Evolutionary conservation across 2,888 invertebrate genomes (phyloP).

Genomic region (Homarus gammarus): DNA sequence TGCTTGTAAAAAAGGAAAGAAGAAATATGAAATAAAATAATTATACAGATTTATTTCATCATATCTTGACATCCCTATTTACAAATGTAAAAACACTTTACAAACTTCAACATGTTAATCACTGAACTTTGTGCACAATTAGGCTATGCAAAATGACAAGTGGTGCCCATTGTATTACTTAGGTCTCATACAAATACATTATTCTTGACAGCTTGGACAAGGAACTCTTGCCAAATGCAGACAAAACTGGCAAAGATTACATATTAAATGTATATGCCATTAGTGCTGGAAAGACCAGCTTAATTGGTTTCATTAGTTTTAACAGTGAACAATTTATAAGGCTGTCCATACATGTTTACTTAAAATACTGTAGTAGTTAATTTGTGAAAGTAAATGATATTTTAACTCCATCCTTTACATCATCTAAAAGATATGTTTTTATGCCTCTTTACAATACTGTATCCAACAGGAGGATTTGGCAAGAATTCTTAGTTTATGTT

Average conservation of each 20-base stretch:
- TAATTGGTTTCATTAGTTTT: not conserved
- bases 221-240: constrained; percentile 6
- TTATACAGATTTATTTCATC: constrained; percentile 67
- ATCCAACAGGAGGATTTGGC: not conserved
- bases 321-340: not conserved
- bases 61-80: constrained; percentile 73
- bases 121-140: constrained; percentile 73
- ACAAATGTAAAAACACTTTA: constrained; percentile 76
- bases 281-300: not conserved
- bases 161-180: constrained; percentile 45
- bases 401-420: not conserved
- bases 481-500: constrained; percentile 12
- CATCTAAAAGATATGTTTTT: not conserved
- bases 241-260: not conserved
- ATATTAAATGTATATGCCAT: not conserved
- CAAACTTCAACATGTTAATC: constrained; percentile 74
- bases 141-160: constrained; percentile 58
- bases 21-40: constrained; percentile 59
- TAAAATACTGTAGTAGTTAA: not conserved
- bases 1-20: constrained; percentile 7
- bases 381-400: not conserved
- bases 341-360: not conserved
- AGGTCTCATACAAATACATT: constrained; percentile 5
- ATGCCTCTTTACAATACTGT: not conserved
- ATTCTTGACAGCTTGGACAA: not conserved